A percentile compares a stretch with the other conserved stretches of the same genome.
These are phyloP conservation scores for Ptilorrhoa leucosticta DNA, from an alignment of 2,113 vertebrate genomes.

Conservation along the genomic window DNA sequence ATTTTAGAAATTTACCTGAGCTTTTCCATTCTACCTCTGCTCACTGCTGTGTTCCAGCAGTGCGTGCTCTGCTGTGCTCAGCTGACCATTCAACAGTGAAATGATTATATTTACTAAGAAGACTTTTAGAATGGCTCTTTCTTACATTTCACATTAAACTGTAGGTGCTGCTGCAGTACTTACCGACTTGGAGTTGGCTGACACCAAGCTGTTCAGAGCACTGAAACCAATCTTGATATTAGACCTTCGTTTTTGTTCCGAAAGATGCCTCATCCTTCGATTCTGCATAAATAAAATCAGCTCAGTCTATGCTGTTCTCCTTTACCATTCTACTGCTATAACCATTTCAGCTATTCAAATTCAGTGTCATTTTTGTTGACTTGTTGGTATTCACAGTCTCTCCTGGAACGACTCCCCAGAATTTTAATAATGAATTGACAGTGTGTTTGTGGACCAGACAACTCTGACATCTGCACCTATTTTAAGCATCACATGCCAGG, in stretches of 20 bases:
- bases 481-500: neutral
- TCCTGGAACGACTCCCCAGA: neutral
- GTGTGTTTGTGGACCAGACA: neutral
- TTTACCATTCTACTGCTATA: neutral
- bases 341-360: neutral
- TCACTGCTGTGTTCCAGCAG: neutral
- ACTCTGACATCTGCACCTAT: neutral
- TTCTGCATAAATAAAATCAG: slow-evolving; percentile 67
- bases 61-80: neutral
- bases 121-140: neutral
- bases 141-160: neutral
- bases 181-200: slow-evolving; percentile 82
- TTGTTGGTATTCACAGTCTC: neutral
- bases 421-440: neutral
- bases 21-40: neutral
- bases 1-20: neutral
- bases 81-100: neutral
- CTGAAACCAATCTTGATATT: slow-evolving; percentile 91
- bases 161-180: neutral
- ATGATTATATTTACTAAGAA: neutral
- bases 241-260: slow-evolving; percentile 91
- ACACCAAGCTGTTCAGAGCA: slow-evolving; percentile 85
- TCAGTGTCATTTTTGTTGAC: neutral
- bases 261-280: slow-evolving; percentile 85
- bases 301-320: neutral